Percentiles rank a stretch among this genome's conserved stretches.
These are phyloP conservation scores for Tapirus terrestris DNA, from an alignment of 2,113 vertebrate genomes.

Conservation along the genomic window DNA sequence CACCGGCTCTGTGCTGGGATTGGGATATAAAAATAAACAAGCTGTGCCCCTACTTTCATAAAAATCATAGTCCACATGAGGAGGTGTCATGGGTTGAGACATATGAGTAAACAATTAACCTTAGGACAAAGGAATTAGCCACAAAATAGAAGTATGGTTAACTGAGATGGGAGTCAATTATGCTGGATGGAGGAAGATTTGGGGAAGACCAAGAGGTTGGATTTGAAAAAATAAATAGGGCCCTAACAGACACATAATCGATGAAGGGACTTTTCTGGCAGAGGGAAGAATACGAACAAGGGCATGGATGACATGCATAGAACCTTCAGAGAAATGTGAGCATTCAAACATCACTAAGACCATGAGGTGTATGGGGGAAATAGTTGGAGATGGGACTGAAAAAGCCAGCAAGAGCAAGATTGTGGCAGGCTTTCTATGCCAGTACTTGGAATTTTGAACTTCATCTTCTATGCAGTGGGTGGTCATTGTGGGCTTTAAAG, in stretches of 20 bases:
- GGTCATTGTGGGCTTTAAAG: background rate
- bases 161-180: background rate
- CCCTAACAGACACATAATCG: background rate
- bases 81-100: background rate
- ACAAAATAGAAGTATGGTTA: background rate
- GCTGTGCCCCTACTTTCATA: background rate
- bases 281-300: background rate
- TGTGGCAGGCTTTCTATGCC: background rate
- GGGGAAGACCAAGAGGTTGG: background rate
- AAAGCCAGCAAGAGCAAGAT: too few species aligned
- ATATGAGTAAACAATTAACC: background rate
- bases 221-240: background rate
- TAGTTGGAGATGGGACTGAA: background rate
- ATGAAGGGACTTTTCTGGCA: background rate
- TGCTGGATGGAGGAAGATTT: background rate
- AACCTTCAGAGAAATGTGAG: background rate
- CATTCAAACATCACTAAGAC: background rate
- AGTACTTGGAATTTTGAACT: background rate
- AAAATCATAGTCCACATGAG: background rate
- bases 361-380: background rate
- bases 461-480: background rate
- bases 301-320: fast-evolving
- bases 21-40: background rate
- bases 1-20: background rate
- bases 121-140: background rate